A percentile compares a stretch with the other conserved stretches of the same genome.
Conservation (phyloP, 1,140 invertebrate species). For the Vanessa atalanta region DNA sequence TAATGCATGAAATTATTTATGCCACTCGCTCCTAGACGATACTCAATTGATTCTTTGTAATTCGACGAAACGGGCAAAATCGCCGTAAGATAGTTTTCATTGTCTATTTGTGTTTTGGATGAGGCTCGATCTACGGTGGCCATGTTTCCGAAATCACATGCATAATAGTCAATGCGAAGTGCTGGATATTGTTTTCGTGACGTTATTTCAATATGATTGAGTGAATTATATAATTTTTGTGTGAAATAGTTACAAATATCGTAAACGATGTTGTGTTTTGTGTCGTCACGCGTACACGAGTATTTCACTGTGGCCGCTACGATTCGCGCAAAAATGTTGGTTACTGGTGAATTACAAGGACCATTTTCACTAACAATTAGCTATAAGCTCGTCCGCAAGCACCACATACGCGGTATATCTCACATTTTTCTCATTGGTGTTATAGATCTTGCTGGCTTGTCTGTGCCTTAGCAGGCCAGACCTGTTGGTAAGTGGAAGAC, state of each 20-base stretch:
- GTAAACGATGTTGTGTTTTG: conserved; percentile 57
- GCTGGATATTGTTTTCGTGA: conserved; percentile 61
- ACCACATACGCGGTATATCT: conserved; percentile 73
- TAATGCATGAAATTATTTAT: conserved; percentile 79
- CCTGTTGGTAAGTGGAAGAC: conserved; percentile 84
- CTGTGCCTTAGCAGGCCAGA: conserved; percentile 86
- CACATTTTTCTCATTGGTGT: conserved; percentile 78
- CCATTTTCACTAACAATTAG: conserved; percentile 69
- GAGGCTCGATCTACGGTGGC: conserved; percentile 70
- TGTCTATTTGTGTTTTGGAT: conserved; percentile 76
- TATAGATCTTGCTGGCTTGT: conserved; percentile 86
- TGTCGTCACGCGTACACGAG: conserved; percentile 57
- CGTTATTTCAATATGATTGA: conserved; percentile 59
- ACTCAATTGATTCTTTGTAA: conserved; percentile 71
- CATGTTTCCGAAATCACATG: conserved; percentile 79
- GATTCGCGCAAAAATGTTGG: conserved; percentile 77
- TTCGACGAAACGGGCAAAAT: conserved; percentile 58
- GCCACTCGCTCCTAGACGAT: conserved; percentile 67
- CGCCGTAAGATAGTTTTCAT: conserved; percentile 65
- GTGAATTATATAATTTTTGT: conserved; percentile 74
- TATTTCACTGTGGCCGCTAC: conserved; percentile 51
- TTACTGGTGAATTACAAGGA: conserved; percentile 77
- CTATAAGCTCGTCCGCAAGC: conserved; percentile 59
- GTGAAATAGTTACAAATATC: conserved; percentile 52
- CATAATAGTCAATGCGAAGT: conserved; percentile 65